A percentile compares a stretch with the other conserved stretches of the same genome.
phyloP scores from a whole-genome alignment of 2,888 invertebrate species.

The Hydrotaea cyrtoneurina region DNA sequence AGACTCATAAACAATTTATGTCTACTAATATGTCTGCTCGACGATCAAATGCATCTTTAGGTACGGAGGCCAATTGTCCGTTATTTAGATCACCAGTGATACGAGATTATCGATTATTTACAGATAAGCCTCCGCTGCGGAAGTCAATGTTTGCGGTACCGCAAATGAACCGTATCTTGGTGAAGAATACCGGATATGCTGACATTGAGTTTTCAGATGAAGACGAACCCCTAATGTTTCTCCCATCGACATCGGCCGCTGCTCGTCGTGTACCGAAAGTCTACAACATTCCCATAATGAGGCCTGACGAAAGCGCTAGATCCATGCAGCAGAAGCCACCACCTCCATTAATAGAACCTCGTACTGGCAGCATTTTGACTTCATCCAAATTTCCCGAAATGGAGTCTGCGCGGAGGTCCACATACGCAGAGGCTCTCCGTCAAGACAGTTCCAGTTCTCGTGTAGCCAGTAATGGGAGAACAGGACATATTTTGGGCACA shows the following conservation, averaged over 20 bases:
- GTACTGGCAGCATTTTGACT: slow-evolving; percentile 71
- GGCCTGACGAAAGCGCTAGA: slow-evolving; percentile 49
- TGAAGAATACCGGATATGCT: slow-evolving; percentile 70
- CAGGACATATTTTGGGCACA: slow-evolving; percentile 60
- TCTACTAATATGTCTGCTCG: slow-evolving; percentile 61
- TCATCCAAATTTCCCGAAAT: slow-evolving; percentile 69
- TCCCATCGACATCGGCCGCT: slow-evolving; percentile 39
- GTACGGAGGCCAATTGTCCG: slow-evolving; percentile 45
- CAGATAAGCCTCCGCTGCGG: slow-evolving; percentile 69
- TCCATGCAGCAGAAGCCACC: slow-evolving; percentile 66
- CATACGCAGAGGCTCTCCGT: slow-evolving; percentile 66
- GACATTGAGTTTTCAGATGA: slow-evolving; percentile 78
- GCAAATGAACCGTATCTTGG: slow-evolving; percentile 69
- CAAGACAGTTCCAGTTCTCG: slow-evolving; percentile 26
- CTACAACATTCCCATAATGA: slow-evolving; percentile 71
- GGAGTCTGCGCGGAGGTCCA: slow-evolving; percentile 63
- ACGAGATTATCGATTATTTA: slow-evolving; percentile 36
- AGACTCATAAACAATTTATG: slow-evolving; percentile 49
- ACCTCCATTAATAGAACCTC: slow-evolving; percentile 72
- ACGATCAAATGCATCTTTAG: slow-evolving; percentile 49
- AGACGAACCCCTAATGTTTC: slow-evolving; percentile 72
- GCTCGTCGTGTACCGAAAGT: slow-evolving; percentile 57
- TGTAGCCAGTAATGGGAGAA: slow-evolving; percentile 18
- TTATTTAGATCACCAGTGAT: slow-evolving; percentile 28
- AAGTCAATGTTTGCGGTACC: slow-evolving; percentile 75